These are phyloP conservation scores for Helicoverpa assulta DNA, from an alignment of 2,888 invertebrate genomes.

Conservation along the genomic window DNA sequence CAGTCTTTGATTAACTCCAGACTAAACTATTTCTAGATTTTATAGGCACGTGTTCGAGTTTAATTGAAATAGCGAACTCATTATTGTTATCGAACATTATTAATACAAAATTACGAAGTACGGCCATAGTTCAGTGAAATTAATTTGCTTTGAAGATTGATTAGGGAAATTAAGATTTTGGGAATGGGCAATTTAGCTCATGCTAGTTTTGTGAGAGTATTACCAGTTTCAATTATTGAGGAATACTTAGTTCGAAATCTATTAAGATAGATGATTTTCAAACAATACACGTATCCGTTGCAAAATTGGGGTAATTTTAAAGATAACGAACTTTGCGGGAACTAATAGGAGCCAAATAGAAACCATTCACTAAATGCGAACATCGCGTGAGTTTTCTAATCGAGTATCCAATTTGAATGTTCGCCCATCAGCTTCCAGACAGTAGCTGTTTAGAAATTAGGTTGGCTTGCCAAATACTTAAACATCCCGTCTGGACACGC, in stretches of 20 bases:
- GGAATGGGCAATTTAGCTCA: conserved; percentile 14
- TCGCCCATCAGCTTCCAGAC: conserved; percentile 80
- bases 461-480: conserved; percentile 74
- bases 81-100: conserved; percentile 34
- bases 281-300: conserved; percentile 14
- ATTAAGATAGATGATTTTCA: not conserved
- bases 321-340: conserved; percentile 18
- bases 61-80: conserved; percentile 40
- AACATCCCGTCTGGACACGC: conserved; percentile 77
- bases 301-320: conserved; percentile 45
- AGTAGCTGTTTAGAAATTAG: conserved; percentile 82
- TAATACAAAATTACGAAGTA: conserved; percentile 22
- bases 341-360: conserved; percentile 31
- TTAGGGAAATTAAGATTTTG: conserved; percentile 23
- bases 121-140: conserved; percentile 23
- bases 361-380: conserved; percentile 47
- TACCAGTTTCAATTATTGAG: not conserved
- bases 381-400: conserved; percentile 78
- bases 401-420: conserved; percentile 72
- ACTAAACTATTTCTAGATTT: conserved; percentile 45
- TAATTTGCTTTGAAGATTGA: conserved; percentile 30
- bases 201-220: not conserved
- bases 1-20: conserved; percentile 51
- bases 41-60: conserved; percentile 41
- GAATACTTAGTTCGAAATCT: not conserved